phyloP scores from a whole-genome alignment of 1,140 invertebrate species.

The Drosophila truncata region DNA sequence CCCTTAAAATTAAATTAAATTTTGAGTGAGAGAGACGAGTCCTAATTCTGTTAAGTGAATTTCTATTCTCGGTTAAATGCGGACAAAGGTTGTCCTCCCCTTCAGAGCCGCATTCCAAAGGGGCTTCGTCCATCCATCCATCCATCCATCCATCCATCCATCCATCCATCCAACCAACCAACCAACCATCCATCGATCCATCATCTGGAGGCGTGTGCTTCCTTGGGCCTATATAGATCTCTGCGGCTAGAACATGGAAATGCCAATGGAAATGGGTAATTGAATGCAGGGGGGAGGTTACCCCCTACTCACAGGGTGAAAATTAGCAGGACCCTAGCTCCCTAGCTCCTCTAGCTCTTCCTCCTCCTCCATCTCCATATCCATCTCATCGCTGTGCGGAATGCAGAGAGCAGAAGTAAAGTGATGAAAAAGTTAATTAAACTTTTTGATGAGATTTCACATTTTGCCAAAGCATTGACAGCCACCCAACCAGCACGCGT shows the following conservation, averaged over 20 bases:
- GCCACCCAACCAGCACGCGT: conserved; percentile 1
- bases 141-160: conserved; percentile 35
- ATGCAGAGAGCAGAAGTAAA: conserved; percentile 76
- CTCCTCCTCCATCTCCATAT: neutral
- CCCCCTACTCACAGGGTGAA: neutral
- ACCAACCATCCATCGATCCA: conserved; percentile 43
- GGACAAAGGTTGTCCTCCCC: conserved; percentile 20
- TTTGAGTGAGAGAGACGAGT: conserved; percentile 24
- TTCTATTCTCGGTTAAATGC: conserved; percentile 62
- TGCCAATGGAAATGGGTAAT: conserved; percentile 53
- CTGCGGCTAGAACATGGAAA: conserved; percentile 15
- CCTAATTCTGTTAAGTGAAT: conserved; percentile 72
- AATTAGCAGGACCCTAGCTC: conserved; percentile 49
- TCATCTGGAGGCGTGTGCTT: conserved; percentile 38
- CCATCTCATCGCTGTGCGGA: conserved; percentile 12
- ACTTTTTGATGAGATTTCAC: conserved; percentile 82
- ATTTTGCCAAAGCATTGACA: conserved; percentile 66
- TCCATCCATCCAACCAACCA: conserved; percentile 41
- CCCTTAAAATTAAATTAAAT: conserved; percentile 66
- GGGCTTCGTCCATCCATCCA: neutral
- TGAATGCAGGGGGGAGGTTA: conserved; percentile 56
- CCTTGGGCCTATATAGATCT: conserved; percentile 9
- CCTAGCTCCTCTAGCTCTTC: neutral
- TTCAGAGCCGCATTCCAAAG: neutral
- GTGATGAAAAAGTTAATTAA: conserved; percentile 84